Evolutionary conservation across 2,113 vertebrate species (phyloP), one percentile per base, ranked within the genome.

Genomic region (Desmodus rotundus): DNA sequence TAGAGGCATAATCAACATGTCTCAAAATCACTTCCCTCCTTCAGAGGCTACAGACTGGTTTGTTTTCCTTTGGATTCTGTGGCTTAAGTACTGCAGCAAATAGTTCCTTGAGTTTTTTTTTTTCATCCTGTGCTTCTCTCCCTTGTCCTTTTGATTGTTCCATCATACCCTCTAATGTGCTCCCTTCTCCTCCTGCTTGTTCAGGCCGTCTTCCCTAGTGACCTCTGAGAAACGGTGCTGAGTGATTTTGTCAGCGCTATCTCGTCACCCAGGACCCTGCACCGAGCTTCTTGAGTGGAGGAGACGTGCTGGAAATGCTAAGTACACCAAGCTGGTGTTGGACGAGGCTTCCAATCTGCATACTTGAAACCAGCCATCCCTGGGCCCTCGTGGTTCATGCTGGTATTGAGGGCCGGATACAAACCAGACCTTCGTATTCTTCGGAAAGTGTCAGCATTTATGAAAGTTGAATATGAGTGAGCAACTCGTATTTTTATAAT

Each of bases 401-500:
- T 87, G n/a, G 43, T 83, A 17, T 93, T 70, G 58, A 65, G 87
- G 76, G 52, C 73, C 26, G 63, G 96, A 73, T 95, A 82, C 68
- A 92, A 45, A 95, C 82, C 94, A 88, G 84, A 56, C 45, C 77
- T 63, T 77, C 81, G 45, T 91, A 70, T 92, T 97, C 72, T 88
- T 95, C 73, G 65, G 63, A 88, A 95, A 90, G 88, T 77, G 94
- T 96, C 81, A 36, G 94, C 93, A 87, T 88, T 94, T 93, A 88
- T 87, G 67, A 85, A 96, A 97, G 68, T 54, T 85, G 95, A 92
- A 92, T 87, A 85, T 67, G 95, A 96, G 90, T 87, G 81, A 84
- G 52, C n/a, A 76, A 70, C 84, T 97, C 90, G 96, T 97, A 97
- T 96, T 97, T 97, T 97, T 96, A 85, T 95, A 95, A 96, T 95